Percentiles rank a stretch among this genome's conserved stretches.
These are phyloP conservation scores for Aythya baeri DNA, from an alignment of 2,113 vertebrate species.

Conservation along the genomic window DNA sequence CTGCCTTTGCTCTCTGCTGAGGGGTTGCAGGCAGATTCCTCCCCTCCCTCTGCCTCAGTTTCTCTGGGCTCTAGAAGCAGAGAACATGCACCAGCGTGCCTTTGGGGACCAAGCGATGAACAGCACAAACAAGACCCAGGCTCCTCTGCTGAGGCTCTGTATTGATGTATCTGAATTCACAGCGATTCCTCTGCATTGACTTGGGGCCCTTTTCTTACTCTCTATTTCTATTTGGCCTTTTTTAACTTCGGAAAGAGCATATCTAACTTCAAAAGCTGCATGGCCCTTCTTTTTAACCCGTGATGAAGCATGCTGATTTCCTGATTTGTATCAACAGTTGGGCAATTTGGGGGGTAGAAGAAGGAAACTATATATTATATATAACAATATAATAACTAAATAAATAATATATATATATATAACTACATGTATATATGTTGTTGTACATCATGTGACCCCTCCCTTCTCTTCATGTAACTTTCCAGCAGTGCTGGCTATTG, in stretches of 20 bases:
- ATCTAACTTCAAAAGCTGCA: no score
- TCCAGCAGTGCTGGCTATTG: background rate
- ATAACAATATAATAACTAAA: no score
- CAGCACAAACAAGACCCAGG: background rate
- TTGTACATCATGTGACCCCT: fast-evolving
- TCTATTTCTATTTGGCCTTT: background rate
- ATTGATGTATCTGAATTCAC: fast-evolving
- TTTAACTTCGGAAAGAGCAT: background rate
- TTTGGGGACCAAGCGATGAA: background rate
- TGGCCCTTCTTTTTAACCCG: no score
- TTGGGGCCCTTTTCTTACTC: background rate
- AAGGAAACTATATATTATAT: background rate
- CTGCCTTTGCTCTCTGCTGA: background rate
- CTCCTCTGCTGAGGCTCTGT: background rate
- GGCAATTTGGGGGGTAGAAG: fast-evolving
- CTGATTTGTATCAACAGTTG: background rate
- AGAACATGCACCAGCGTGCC: background rate
- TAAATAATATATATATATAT: no score
- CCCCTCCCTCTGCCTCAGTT: background rate
- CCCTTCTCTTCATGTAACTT: background rate
- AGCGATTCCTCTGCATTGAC: background rate
- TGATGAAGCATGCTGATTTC: background rate
- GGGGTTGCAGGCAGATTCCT: background rate
- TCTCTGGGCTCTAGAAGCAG: background rate
- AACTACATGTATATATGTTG: no score